Conservation (phyloP, 2,888 invertebrate genomes). For the Luperina testacea region DNA sequence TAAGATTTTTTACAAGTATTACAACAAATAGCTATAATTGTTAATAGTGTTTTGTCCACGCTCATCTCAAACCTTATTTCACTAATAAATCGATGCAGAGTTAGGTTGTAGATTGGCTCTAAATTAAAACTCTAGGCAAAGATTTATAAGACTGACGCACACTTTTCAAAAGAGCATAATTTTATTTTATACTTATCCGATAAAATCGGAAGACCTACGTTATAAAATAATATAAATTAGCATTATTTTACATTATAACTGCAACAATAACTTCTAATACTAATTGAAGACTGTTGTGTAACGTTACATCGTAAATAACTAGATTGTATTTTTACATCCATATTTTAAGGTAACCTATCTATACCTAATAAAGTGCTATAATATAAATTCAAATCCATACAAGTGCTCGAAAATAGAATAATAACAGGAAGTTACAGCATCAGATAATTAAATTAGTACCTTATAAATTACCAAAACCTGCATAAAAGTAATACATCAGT, state of each 20-base stretch:
- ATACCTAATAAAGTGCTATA: constrained; percentile 59
- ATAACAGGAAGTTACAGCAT: constrained; percentile 52
- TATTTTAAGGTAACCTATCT: constrained; percentile 46
- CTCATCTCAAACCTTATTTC: constrained; percentile 29
- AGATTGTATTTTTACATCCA: constrained; percentile 42
- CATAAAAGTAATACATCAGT: constrained; percentile 39
- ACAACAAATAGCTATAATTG: background rate
- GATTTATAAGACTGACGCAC: constrained; percentile 26
- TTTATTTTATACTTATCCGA: constrained; percentile 42
- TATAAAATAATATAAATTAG: constrained; percentile 60
- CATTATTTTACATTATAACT: constrained; percentile 48
- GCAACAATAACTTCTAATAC: constrained; percentile 58
- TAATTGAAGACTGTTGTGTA: constrained; percentile 59
- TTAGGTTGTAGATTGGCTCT: background rate
- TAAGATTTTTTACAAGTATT: background rate
- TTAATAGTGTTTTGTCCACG: constrained; percentile 22
- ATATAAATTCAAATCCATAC: constrained; percentile 61
- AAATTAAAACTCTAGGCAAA: constrained; percentile 13
- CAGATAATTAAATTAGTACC: constrained; percentile 50
- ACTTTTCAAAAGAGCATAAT: constrained; percentile 12
- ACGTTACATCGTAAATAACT: constrained; percentile 49
- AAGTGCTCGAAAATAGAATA: constrained; percentile 53
- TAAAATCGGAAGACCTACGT: constrained; percentile 41
- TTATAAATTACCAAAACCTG: constrained; percentile 60
- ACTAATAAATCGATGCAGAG: constrained; percentile 17